Percentiles rank a stretch among this genome's conserved stretches.
Conservation (phyloP, 2,113 vertebrate genomes). For the Clinocottus analis region DNA sequence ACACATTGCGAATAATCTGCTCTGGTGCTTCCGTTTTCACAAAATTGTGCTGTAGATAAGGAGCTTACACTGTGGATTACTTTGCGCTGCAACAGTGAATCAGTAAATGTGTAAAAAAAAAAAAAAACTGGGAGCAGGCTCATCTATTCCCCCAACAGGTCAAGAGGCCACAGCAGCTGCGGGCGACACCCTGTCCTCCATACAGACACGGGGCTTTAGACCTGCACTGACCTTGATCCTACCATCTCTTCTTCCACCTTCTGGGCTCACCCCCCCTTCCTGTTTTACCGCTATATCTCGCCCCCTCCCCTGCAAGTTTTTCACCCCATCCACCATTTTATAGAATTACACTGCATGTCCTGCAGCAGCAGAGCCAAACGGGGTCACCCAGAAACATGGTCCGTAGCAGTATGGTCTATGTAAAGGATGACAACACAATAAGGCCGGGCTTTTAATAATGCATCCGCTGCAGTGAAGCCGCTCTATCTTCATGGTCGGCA, state of each 20-base stretch:
- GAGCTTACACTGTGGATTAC: slow-evolving; percentile 81
- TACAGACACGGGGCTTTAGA: slow-evolving; percentile 27
- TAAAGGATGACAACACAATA: slow-evolving; percentile 60
- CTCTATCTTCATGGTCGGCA: slow-evolving; percentile 16
- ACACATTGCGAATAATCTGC: slow-evolving; percentile 67
- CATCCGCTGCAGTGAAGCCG: slow-evolving; percentile 42
- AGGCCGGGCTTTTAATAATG: slow-evolving; percentile 66
- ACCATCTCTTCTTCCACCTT: slow-evolving; percentile 8
- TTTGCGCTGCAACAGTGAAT: slow-evolving; percentile 64
- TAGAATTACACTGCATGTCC: slow-evolving; percentile 11
- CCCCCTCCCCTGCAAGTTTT: neutral
- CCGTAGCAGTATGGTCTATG: slow-evolving; percentile 40
- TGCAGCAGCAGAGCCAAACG: slow-evolving; percentile 54
- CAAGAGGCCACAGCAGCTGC: slow-evolving; percentile 73
- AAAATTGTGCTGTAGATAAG: slow-evolving; percentile 75
- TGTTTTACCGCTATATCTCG: neutral
- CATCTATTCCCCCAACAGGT: slow-evolving; percentile 55
- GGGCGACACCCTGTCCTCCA: slow-evolving; percentile 47
- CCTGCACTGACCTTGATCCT: slow-evolving; percentile 42
- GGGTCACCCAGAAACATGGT: slow-evolving; percentile 52
- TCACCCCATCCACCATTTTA: neutral
- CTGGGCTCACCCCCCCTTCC: neutral
- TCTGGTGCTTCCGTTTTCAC: slow-evolving; percentile 56
- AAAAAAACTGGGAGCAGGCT: slow-evolving; percentile 45
- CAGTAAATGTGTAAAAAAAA: slow-evolving; percentile 54